Evolutionary conservation across 2,888 invertebrate genomes (phyloP), one percentile per base, ranked within the genome.

Genomic region (Drosophila nr. perissopoda): DNA sequence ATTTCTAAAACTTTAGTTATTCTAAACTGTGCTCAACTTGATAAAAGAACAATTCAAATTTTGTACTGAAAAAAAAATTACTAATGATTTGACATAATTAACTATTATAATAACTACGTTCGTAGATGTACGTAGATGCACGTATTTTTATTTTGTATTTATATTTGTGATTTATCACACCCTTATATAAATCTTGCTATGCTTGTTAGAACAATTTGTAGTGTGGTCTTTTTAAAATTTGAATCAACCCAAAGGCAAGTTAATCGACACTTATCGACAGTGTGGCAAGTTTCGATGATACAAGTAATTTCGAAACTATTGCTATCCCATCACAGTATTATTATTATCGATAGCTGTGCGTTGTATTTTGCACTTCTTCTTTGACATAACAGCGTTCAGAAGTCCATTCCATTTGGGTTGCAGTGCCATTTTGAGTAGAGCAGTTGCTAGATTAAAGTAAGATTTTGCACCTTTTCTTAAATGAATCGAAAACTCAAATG

Each of bases 401-500:
- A 45, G 57, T 58, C 45, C 34, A 58, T 48, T 65, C 33, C 57
- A 33, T 68, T 67, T 72, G 45, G 53, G 56, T 65, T 51, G 57
- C 75, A 79, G 66, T 79, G 76, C 71, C 76, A 75, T 58, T 78
- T 62, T 59, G 79, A 77, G 70, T 53, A 66, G 38, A 40, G 40
- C 70, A 63, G 45, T 79, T 74, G 57, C 38, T 40, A 73, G 60
- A 64, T 61, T 62, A 62, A 74, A 78, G 48, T 69, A 64, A 78
- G 38, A 53, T 73, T 60, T 59, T 75, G 66, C 76, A 71, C 52
- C 59, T 48, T 72, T 69, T 64, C 51, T 65, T 75, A 63, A 75
- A 79, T 71, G 65, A 75, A 66, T 66, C 57, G 68, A 38, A 78
- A 78, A 61, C 76, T 79, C 75, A 75, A 79, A 79, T 66, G 65